Evolutionary conservation across 2,888 invertebrate genomes (phyloP).

Genomic region (Ceraclea dissimilis): DNA sequence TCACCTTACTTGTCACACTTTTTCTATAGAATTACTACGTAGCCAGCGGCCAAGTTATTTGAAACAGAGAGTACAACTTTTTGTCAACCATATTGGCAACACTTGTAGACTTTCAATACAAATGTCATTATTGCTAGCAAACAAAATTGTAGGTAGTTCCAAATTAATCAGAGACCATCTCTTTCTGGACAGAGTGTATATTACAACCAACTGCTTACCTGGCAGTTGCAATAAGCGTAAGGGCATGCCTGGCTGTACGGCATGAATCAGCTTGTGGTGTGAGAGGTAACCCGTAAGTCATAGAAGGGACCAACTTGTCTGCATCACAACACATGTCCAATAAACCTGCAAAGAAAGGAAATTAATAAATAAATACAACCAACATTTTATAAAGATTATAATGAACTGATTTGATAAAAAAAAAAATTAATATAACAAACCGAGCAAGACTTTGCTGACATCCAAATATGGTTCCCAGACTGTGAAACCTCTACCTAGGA

Average conservation of each 20-base stretch:
- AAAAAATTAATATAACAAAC: slow-evolving; percentile 27
- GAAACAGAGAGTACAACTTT: no score
- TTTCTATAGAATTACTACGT: no score
- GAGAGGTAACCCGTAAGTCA: slow-evolving; percentile 90
- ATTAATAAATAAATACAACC: neutral
- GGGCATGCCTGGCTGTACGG: slow-evolving; percentile 92
- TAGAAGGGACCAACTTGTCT: slow-evolving; percentile 84
- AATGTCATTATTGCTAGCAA: no score
- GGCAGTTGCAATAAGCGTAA: slow-evolving; percentile 93
- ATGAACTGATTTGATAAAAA: neutral
- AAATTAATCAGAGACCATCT: no score
- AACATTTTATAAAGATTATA: neutral
- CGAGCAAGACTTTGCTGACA: slow-evolving; percentile 78
- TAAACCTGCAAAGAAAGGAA: slow-evolving; percentile 51
- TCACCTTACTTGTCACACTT: no score
- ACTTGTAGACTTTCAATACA: no score
- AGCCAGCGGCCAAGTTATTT: no score
- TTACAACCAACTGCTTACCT: slow-evolving; percentile 36
- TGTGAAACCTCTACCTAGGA: slow-evolving; percentile 94
- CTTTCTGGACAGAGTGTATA: no score
- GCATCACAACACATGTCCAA: slow-evolving; percentile 89
- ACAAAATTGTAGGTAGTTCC: no score
- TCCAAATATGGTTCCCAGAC: slow-evolving; percentile 99
- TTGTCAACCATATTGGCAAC: no score
- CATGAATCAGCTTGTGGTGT: slow-evolving; percentile 96